Conservation (phyloP, 2,797 vertebrate genomes). For the Prunella strophiata region DNA sequence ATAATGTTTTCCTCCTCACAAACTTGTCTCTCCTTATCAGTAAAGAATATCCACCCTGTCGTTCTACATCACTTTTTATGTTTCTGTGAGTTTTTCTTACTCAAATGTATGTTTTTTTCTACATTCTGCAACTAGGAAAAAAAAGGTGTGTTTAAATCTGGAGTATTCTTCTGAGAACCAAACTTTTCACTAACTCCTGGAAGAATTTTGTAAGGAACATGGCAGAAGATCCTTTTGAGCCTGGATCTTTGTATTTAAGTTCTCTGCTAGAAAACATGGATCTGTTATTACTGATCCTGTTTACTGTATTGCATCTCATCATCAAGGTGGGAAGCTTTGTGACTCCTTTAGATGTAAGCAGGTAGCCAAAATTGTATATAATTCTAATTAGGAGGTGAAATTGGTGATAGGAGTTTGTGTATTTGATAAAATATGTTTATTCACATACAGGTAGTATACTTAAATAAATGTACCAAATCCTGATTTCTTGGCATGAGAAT, state of each 20-base stretch:
- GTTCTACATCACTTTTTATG: not conserved
- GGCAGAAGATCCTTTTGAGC: slow-evolving; percentile 12
- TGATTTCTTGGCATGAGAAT: not conserved
- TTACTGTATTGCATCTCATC: not conserved
- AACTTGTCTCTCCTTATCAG: not conserved
- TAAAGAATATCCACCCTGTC: not conserved
- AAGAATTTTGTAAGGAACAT: slow-evolving; percentile 12
- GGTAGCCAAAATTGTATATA: not conserved
- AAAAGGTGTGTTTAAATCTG: not conserved
- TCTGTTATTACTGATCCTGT: not conserved
- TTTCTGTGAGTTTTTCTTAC: slow-evolving; percentile 39
- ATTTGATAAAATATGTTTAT: not conserved
- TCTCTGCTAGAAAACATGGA: not conserved
- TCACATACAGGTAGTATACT: not conserved
- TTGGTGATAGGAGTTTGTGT: not conserved
- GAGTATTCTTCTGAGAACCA: slow-evolving; percentile 43
- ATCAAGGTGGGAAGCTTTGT: not conserved
- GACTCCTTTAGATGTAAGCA: not conserved
- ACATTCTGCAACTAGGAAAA: not conserved
- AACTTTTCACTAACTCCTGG: slow-evolving; percentile 17
- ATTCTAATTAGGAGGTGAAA: not conserved
- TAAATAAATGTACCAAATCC: not conserved
- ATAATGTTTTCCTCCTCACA: not conserved
- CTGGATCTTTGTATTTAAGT: slow-evolving; percentile 4
- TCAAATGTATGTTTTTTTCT: not conserved